Evolutionary conservation across 2,113 vertebrate species (phyloP).

Genomic region (Gymnobelideus leadbeateri): DNA sequence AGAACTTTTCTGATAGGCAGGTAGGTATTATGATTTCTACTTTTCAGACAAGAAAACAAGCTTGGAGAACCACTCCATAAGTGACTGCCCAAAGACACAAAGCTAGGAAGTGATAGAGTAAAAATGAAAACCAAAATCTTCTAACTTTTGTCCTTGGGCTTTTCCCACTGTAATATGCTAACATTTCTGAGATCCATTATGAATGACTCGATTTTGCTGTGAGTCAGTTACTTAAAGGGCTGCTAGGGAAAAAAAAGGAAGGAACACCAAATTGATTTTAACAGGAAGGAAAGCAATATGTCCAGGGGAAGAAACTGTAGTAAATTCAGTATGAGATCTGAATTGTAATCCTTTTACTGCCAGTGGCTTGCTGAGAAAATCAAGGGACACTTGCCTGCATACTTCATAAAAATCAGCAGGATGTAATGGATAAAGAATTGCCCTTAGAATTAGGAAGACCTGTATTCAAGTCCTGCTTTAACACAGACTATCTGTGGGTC

Average conservation of each 20-base stretch:
- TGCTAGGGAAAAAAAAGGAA: conserved; percentile 40
- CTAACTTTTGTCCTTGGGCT: not conserved
- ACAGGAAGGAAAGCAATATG: conserved; percentile 40
- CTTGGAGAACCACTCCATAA: not conserved
- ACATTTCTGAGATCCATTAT: not conserved
- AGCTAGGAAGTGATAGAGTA: not conserved
- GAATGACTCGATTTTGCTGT: not conserved
- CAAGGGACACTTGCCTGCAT: not conserved
- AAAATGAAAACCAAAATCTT: not conserved
- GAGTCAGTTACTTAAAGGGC: conserved; percentile 22
- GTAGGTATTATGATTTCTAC: not conserved
- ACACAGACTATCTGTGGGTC: not conserved
- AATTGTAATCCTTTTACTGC: conserved; percentile 54
- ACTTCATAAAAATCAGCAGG: not conserved
- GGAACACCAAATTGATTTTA: conserved; percentile 56
- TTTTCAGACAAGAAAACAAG: not conserved
- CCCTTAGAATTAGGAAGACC: not conserved
- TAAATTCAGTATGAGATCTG: conserved; percentile 29
- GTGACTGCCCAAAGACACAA: not conserved
- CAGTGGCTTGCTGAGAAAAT: conserved; percentile 14
- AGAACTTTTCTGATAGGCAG: not conserved
- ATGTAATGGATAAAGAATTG: not conserved
- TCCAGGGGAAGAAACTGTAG: conserved; percentile 45
- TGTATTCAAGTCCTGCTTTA: not conserved
- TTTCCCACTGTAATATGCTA: not conserved